Percentiles rank a stretch among this genome's conserved stretches.
phyloP scores from a whole-genome alignment of 2,888 invertebrate genomes.

The Periphyllus acericola region DNA sequence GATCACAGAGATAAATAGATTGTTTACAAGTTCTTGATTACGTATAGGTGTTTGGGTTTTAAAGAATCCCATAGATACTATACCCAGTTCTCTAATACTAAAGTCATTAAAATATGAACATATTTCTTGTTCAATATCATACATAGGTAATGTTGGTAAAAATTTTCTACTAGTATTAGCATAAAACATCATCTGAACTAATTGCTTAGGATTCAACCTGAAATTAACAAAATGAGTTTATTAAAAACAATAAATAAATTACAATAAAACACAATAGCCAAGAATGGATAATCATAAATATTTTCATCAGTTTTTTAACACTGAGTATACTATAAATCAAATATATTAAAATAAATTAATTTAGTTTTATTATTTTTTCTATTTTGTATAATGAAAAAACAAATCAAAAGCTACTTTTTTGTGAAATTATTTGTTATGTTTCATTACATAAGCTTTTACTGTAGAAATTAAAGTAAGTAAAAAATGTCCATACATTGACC shows the following conservation, averaged over 20 bases:
- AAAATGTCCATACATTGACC: no score
- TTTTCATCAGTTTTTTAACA: no score
- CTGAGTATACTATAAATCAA: no score
- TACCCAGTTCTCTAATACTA: slow-evolving; percentile 59
- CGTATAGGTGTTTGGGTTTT: slow-evolving; percentile 62
- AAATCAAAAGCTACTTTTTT: no score
- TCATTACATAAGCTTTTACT: no score
- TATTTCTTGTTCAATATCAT: slow-evolving; percentile 61
- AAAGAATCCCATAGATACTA: slow-evolving; percentile 62
- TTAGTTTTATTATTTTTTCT: no score
- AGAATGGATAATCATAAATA: neutral
- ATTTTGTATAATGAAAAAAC: no score
- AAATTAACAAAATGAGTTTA: slow-evolving; percentile 10
- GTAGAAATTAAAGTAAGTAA: no score
- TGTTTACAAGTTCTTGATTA: slow-evolving; percentile 47
- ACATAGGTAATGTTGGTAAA: slow-evolving; percentile 53
- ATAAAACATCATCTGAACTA: slow-evolving; percentile 64
- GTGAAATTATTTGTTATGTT: no score
- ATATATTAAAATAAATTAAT: no score
- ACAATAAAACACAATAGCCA: neutral
- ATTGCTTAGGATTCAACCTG: slow-evolving; percentile 66
- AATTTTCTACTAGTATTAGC: slow-evolving; percentile 58
- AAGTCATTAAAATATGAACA: slow-evolving; percentile 54
- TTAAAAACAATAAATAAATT: neutral
- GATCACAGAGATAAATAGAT: slow-evolving; percentile 35